A percentile compares a stretch with the other conserved stretches of the same genome.
Evolutionary conservation across 2,797 vertebrate species (phyloP).

Genomic region (Hemitrygon akajei): DNA sequence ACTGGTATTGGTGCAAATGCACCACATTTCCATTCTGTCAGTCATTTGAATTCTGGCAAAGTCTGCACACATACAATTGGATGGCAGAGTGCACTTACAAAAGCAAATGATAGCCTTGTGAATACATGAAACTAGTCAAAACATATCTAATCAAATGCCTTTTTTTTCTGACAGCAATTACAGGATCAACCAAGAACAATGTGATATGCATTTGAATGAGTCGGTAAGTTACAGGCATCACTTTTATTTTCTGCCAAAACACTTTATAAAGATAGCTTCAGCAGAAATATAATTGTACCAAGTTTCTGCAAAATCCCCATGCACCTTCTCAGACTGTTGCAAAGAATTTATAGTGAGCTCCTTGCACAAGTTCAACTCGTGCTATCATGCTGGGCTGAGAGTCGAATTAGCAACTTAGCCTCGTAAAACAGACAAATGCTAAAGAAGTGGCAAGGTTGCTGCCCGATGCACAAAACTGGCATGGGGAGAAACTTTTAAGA

Average conservation of each 20-base stretch:
- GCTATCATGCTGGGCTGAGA: too few species aligned
- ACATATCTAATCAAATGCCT: not conserved
- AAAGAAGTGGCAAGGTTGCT: too few species aligned
- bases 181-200: not conserved
- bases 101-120: not conserved
- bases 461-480: too few species aligned
- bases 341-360: not conserved
- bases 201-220: not conserved
- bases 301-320: not conserved
- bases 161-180: not conserved
- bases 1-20: not conserved
- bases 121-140: not conserved
- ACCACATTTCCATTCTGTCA: not conserved
- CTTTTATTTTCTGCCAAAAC: not conserved
- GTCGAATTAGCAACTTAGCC: too few species aligned
- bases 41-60: not conserved
- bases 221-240: not conserved
- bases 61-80: not conserved
- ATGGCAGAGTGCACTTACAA: not conserved
- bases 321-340: not conserved
- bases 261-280: not conserved
- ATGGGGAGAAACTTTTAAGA: not conserved
- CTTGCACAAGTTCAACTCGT: too few species aligned
- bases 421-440: too few species aligned
- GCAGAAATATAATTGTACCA: not conserved